Percentiles rank a stretch among this genome's conserved stretches.
Conservation (phyloP, 2,888 invertebrate species). For the Chaetoderma sp. region DNA sequence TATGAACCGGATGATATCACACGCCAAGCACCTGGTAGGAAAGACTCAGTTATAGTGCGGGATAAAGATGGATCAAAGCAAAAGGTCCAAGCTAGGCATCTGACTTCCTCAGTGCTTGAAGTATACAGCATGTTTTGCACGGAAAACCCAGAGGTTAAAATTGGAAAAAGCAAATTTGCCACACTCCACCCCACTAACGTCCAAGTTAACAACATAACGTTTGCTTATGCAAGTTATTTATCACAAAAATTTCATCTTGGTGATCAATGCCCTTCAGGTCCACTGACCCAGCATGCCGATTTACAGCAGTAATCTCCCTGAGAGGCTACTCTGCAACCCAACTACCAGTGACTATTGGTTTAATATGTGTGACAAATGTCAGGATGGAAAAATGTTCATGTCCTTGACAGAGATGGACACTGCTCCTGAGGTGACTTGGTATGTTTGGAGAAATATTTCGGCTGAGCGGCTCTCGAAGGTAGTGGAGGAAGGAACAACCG, state of each 20-base stretch:
- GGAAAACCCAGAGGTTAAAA: background rate
- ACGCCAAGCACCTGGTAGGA: conserved; percentile 14
- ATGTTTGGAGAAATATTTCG: conserved; percentile 8
- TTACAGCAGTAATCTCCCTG: background rate
- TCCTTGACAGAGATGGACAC: conserved; percentile 9
- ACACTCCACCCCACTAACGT: background rate
- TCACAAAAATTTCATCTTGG: conserved; percentile 4
- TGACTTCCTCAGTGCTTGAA: background rate
- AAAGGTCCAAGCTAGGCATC: background rate
- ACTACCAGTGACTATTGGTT: background rate
- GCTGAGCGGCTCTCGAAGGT: conserved; percentile 4
- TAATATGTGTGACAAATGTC: background rate
- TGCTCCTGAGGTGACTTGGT: conserved; percentile 14
- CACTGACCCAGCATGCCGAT: background rate
- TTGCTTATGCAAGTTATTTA: too few species aligned
- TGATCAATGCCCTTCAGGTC: background rate
- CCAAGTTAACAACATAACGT: background rate
- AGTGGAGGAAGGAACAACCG: conserved; percentile 12
- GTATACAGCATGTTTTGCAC: background rate
- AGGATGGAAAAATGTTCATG: background rate
- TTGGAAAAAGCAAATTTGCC: background rate
- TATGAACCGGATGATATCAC: conserved; percentile 15
- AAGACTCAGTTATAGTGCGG: conserved; percentile 10
- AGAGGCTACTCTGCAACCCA: background rate
- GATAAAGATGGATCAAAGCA: background rate